Evolutionary conservation across 2,113 vertebrate genomes (phyloP), one percentile per base, ranked within the genome.

Genomic region (Cepphus grylle): DNA sequence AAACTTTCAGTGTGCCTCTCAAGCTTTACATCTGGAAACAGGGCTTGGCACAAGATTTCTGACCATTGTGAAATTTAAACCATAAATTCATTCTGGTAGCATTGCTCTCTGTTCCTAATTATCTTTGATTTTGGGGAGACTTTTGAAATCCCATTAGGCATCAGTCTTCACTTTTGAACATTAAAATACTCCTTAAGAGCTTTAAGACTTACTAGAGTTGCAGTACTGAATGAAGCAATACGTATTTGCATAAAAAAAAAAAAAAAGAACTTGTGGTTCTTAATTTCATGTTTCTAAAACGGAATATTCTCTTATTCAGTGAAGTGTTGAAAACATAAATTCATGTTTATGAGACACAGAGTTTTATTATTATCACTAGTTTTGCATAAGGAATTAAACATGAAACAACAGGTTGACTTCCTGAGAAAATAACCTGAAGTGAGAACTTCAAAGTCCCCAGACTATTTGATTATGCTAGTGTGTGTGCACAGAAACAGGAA

Each of bases 381-480:
- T 91, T 84, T 96, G 55, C 32, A 78, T 62, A 88, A 53, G 10
- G 15, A 88, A 72, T 77, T 80, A 86, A 86, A 83, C 14, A 45
- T 40, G 53, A 88, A 94, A 78, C 8, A 80, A 77, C 30, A 81
- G 40, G 67, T 58, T 93, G 58, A 73, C 16, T 86, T 86, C 40
- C 80, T 91, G 55, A 90, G 45, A 73, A 92, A 90, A 94, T 62
- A 93, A 92, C 62, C 59, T 74, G 50, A 87, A 92, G 6, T 71
- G 40, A 92, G 72, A 89, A 91, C 59, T 74, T 84, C 47, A 62
- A 70, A 77, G 71, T 89, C 69, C 32, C 21, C 63, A 87, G 63
- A 67, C 5, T 32, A 58, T 82, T 80, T 78, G 34, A 74, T 86
- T 82, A 92, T 2, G 4, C 2, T 21, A 21, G 11, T 4, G 2